Base-by-base conservation (phyloP, 2,888 invertebrate species). In the Caenorhabditis virilis region DNA sequence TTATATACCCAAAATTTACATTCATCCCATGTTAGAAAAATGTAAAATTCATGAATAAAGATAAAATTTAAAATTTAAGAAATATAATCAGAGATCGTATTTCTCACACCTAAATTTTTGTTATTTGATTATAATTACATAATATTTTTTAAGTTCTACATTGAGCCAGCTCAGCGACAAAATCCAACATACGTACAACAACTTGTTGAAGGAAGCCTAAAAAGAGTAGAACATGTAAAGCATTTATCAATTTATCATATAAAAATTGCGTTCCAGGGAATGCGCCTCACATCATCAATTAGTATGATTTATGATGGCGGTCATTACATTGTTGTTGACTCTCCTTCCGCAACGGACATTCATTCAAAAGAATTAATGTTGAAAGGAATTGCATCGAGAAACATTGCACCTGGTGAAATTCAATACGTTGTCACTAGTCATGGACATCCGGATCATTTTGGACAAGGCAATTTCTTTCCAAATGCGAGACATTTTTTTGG, bases 401-500 rank as follows among this genome's bases (percentile, higher is more conserved):
- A 69, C 43, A 57, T 80, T 22, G 56, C 52, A 22, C 77, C 79
- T 13, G 73, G 71, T 15, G 67, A 79, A 48, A 61, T 80, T 26
- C 75, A 79, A 53, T 56, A 77, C 22, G 74, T 74, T 26, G 69
- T 80, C 30, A 76, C 75, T 15, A 79, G 78, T 20, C 78, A 80
- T 54, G 77, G 78, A 0, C 78, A 80, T 72, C 79, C 80, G 3
- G 78, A 78, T 65, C 78, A 78, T 51, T 67, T 70, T 49, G 78
- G 78, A n/a, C 64, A 78, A 35, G 74, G 64, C 42, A 78, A 79
- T 57, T 77, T 77, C 30, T 80, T 80, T 55, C 76, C 79, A 6
- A 78, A 78, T 51, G 79, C 80, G 16, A 53, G 76, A 35, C 80
- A 80, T 47, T 76, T 80, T 53, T 80, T 79, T 52, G 79, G 76